phyloP scores from a whole-genome alignment of 2,797 vertebrate genomes.

The Coccyzus lansbergi region DNA sequence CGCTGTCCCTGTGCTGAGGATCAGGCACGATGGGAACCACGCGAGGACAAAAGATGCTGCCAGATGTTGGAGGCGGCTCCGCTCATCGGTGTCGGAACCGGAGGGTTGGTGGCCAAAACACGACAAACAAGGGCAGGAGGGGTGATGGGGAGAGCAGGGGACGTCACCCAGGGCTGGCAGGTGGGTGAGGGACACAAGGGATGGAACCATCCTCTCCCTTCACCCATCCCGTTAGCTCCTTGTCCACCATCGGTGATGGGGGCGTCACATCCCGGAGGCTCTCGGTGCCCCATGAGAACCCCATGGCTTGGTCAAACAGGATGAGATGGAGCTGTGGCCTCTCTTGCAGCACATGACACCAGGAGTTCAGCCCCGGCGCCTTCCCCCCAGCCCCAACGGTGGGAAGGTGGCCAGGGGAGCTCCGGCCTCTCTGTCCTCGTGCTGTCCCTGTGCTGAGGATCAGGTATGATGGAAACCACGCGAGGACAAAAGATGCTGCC shows the following conservation, averaged over 20 bases:
- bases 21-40: neutral
- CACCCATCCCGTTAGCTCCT: accelerated
- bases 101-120: neutral
- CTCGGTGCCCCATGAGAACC: accelerated
- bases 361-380: constrained; percentile 18
- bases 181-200: neutral
- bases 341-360: neutral
- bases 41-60: neutral
- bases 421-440: neutral
- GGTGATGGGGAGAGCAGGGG: neutral
- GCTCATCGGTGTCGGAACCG: accelerated
- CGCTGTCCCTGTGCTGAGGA: neutral
- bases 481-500: neutral
- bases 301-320: accelerated
- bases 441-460: neutral
- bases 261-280: neutral
- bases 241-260: neutral
- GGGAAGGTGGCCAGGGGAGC: neutral
- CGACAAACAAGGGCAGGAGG: neutral
- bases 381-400: accelerated
- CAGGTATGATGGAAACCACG: accelerated
- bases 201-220: neutral
- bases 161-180: neutral
- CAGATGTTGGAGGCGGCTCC: neutral
- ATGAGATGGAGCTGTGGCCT: accelerated